Evolutionary conservation across 2,797 vertebrate species (phyloP).

Genomic region (Zenarchopterus dispar): DNA sequence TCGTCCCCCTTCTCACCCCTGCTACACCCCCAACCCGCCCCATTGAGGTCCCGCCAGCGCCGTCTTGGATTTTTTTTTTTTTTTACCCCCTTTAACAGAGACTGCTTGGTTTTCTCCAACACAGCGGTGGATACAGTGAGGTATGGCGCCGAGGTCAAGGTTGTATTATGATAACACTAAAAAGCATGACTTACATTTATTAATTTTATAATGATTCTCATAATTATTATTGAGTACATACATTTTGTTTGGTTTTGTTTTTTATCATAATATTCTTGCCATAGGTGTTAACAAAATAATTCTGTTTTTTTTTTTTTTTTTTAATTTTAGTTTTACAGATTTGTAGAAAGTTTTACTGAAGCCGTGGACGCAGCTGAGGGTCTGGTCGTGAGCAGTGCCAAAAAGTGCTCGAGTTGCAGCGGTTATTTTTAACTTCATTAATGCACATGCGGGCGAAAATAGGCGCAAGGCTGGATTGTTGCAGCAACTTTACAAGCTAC

Average conservation of each 20-base stretch:
- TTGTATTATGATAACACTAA: conserved; percentile 56
- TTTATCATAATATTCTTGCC: conserved; percentile 3
- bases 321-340: conserved; percentile 6
- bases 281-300: background rate
- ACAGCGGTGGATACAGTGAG: conserved; percentile 79
- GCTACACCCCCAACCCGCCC: conserved; percentile 37
- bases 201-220: background rate
- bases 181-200: background rate
- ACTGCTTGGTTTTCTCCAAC: conserved; percentile 79
- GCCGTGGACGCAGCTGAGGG: conserved; percentile 14
- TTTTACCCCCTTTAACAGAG: conserved; percentile 86
- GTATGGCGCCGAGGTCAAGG: conserved; percentile 78
- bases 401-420: conserved; percentile 34
- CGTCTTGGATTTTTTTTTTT: conserved; percentile 69
- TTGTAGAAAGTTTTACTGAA: conserved; percentile 9
- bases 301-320: background rate
- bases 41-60: conserved; percentile 71
- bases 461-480: conserved; percentile 53
- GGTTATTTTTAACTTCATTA: conserved; percentile 75
- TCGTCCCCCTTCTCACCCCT: conserved; percentile 38
- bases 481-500: conserved; percentile 46
- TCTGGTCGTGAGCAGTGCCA: conserved; percentile 19
- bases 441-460: conserved; percentile 60
- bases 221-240: background rate
- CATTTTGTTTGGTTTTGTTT: background rate